Evolutionary conservation across 2,113 vertebrate species (phyloP), one percentile per base, ranked within the genome.

Genomic region (Nansenia antarctica): DNA sequence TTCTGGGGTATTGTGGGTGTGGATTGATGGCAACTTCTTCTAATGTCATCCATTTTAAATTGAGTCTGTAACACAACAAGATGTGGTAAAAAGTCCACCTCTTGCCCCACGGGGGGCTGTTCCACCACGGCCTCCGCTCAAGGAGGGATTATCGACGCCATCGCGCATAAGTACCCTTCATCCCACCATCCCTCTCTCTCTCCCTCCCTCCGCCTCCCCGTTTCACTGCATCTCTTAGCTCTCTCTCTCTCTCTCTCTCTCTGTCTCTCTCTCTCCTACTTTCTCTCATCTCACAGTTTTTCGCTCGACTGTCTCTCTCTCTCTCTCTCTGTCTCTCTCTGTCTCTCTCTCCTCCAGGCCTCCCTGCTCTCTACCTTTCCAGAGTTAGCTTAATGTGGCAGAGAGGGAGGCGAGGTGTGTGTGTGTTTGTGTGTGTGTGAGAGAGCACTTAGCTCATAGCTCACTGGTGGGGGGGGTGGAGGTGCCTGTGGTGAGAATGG

Each of bases 381-480:
- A 55, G 65, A 74, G 65, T 74, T 73, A 82, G 69, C 67, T 76
- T 9, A 63, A 72, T 74, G 67, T 62, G 74, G 78, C 74, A 83
- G 64, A n/a, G n/a, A n/a, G n/a, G n/a, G n/a, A n/a, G n/a, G n/a
- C n/a, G n/a, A n/a, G n/a, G n/a, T n/a, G n/a, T n/a, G n/a, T n/a
- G n/a, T n/a, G n/a, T n/a, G n/a, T n/a, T n/a, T n/a, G n/a, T n/a
- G n/a, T n/a, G n/a, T n/a, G n/a, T n/a, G n/a, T n/a, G n/a, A n/a
- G n/a, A n/a, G n/a, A n/a, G n/a, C n/a, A n/a, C n/a, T n/a, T n/a
- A n/a, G n/a, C n/a, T n/a, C n/a, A n/a, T n/a, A n/a, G n/a, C n/a
- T n/a, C n/a, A n/a, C n/a, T n/a, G n/a, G n/a, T n/a, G n/a, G n/a
- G n/a, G n/a, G n/a, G n/a, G n/a, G n/a, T n/a, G n/a, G n/a, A n/a